Percentiles rank a stretch among this genome's conserved stretches.
These are phyloP conservation scores for Carcharodon carcharias DNA, from an alignment of 2,797 vertebrate genomes.

Conservation along the genomic window DNA sequence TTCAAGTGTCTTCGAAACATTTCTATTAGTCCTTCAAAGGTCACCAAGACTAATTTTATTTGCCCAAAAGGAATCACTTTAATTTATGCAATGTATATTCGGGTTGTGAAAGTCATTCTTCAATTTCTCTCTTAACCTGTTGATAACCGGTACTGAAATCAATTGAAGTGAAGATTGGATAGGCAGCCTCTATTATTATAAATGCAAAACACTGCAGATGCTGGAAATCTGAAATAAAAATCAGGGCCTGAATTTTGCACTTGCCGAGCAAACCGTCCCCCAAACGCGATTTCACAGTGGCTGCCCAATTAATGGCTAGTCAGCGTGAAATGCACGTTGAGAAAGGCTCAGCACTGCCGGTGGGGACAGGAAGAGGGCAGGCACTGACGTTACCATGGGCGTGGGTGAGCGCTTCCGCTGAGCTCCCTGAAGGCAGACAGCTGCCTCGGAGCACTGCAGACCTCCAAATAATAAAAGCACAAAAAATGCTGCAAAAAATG, in stretches of 20 bases:
- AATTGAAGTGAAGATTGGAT: background rate
- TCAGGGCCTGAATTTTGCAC: background rate
- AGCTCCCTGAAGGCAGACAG: too few species aligned
- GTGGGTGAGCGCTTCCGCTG: too few species aligned
- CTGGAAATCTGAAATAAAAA: background rate
- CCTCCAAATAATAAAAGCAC: too few species aligned
- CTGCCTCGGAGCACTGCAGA: too few species aligned
- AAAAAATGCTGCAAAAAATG: too few species aligned
- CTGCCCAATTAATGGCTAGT: too few species aligned
- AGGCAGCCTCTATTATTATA: background rate
- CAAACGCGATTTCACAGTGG: too few species aligned
- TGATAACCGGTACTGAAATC: background rate
- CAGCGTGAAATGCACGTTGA: too few species aligned
- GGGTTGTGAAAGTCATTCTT: background rate
- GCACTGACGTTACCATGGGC: too few species aligned
- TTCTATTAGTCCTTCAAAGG: conserved; percentile 4
- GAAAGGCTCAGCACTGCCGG: too few species aligned
- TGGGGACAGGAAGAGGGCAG: too few species aligned
- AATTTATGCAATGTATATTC: background rate
- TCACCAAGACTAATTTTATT: background rate
- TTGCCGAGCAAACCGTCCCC: too few species aligned
- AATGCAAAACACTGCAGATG: background rate
- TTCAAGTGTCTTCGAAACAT: conserved; percentile 14
- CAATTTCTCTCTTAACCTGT: background rate
- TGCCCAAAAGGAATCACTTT: background rate